These are phyloP conservation scores for Neuroscelio doddi DNA, from an alignment of 2,888 invertebrate genomes.

Conservation along the genomic window DNA sequence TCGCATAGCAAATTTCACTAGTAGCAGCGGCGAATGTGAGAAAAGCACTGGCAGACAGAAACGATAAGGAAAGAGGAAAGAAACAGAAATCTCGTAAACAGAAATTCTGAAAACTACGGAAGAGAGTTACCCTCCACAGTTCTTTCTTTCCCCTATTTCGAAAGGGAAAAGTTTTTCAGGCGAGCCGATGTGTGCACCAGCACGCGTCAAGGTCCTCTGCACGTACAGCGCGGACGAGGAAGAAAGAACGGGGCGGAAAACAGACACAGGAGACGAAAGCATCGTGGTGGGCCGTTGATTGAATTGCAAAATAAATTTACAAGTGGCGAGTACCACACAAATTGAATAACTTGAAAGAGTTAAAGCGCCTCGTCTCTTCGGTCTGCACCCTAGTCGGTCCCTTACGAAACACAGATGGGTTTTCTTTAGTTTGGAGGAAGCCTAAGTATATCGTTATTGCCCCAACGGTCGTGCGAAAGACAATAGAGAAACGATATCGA, in stretches of 20 bases:
- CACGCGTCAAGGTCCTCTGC: slow-evolving; percentile 14
- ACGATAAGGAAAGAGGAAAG: slow-evolving; percentile 28
- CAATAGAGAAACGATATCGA: slow-evolving; percentile 3
- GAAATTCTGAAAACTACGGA: slow-evolving; percentile 46
- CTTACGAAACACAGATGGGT: slow-evolving; percentile 27
- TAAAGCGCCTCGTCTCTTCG: slow-evolving; percentile 47
- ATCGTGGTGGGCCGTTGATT: slow-evolving; percentile 47
- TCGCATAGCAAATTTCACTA: slow-evolving; percentile 8
- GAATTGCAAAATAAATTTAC: slow-evolving; percentile 60
- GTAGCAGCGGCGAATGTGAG: slow-evolving; percentile 22
- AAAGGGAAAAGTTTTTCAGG: slow-evolving; percentile 48
- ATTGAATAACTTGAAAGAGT: slow-evolving; percentile 59
- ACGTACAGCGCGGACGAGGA: slow-evolving; percentile 20
- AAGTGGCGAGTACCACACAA: slow-evolving; percentile 54
- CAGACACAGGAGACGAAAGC: slow-evolving; percentile 31
- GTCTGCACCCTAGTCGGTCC: slow-evolving; percentile 18
- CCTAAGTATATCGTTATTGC: slow-evolving; percentile 27
- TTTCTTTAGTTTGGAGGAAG: slow-evolving; percentile 22
- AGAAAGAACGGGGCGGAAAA: slow-evolving; percentile 21
- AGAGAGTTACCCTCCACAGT: slow-evolving; percentile 28
- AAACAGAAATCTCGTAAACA: slow-evolving; percentile 50
- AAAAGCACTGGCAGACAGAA: slow-evolving; percentile 8
- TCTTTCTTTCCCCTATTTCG: slow-evolving; percentile 37
- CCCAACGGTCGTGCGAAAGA: slow-evolving; percentile 7
- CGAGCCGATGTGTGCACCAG: slow-evolving; percentile 21